Percentiles rank a stretch among this genome's conserved stretches.
Evolutionary conservation across 2,797 vertebrate species (phyloP).

Genomic region (Macropus fuliginosus): DNA sequence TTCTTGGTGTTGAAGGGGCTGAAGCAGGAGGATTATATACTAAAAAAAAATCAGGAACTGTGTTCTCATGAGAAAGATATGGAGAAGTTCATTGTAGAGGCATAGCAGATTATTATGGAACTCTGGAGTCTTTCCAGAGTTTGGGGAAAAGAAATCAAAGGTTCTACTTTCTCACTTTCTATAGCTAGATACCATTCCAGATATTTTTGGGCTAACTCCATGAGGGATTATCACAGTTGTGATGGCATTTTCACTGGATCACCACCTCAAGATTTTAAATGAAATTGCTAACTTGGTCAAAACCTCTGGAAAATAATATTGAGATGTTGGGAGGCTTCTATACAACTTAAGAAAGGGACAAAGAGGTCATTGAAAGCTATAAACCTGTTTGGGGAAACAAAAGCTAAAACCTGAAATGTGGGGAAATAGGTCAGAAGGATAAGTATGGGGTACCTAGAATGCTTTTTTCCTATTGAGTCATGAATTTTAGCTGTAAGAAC

Average conservation of each 20-base stretch:
- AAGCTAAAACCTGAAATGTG: not conserved
- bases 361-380: not conserved
- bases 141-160: not conserved
- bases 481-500: not conserved
- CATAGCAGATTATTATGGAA: not conserved
- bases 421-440: not conserved
- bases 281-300: not conserved
- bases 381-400: not conserved
- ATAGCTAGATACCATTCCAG: not conserved
- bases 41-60: not conserved
- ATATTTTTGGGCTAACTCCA: not conserved
- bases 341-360: not conserved
- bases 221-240: not conserved
- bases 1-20: not conserved
- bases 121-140: not conserved
- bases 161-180: not conserved
- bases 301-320: not conserved
- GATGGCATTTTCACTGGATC: not conserved
- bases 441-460: not conserved
- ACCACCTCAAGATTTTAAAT: not conserved
- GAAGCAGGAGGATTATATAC: not conserved
- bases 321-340: not conserved
- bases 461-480: not conserved
- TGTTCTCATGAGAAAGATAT: not conserved
- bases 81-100: not conserved